Evolutionary conservation across 2,113 vertebrate species (phyloP).

Genomic region (Sinosuthora webbiana): DNA sequence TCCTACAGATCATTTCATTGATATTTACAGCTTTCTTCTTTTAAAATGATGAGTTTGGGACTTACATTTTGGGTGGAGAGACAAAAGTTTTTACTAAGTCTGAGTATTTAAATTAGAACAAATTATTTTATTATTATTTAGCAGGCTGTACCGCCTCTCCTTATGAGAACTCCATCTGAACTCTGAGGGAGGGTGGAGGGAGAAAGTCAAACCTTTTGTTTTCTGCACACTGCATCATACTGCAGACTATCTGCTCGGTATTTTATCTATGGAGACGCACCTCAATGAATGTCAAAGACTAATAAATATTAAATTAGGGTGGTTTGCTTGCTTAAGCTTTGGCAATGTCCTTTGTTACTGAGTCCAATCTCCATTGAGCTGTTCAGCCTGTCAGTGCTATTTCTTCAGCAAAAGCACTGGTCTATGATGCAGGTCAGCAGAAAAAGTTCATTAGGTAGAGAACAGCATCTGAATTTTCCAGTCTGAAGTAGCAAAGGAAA

Average conservation of each 20-base stretch:
- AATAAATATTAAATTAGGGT: constrained; percentile 26
- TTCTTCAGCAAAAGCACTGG: neutral
- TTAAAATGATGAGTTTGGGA: neutral
- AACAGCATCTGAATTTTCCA: neutral
- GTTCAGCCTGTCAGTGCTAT: neutral
- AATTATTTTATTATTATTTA: neutral
- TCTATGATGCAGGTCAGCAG: neutral
- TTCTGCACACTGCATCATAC: neutral
- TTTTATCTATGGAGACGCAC: neutral
- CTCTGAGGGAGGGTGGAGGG: neutral
- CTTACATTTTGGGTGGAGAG: neutral
- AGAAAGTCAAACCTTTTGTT: neutral
- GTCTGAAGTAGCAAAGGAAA: neutral
- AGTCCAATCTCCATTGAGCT: neutral
- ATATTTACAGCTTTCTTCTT: neutral
- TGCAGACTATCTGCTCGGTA: neutral
- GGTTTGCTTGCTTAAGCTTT: constrained; percentile 14
- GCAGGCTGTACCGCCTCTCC: neutral
- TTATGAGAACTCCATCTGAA: neutral
- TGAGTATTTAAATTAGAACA: neutral
- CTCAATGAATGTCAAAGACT: neutral
- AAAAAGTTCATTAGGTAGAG: neutral
- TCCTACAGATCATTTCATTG: neutral
- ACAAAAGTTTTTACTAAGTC: neutral
- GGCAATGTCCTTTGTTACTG: neutral